Evolutionary conservation across 1,140 invertebrate species (phyloP).

Genomic region (Cyphomyrmex costatus): DNA sequence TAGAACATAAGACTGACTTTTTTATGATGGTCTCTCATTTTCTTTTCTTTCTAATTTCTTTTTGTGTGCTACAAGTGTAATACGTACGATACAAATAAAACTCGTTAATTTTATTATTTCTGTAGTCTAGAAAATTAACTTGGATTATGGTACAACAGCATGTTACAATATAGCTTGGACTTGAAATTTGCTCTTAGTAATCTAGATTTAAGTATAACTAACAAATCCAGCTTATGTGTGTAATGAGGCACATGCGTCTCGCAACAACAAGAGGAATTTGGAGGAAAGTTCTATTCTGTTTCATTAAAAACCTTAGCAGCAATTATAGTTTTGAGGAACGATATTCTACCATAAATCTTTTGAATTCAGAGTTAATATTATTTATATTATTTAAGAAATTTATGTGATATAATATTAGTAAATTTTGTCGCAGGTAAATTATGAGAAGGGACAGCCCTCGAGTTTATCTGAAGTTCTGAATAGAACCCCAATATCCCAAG

Average conservation of each 20-base stretch:
- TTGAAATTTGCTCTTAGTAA: slow-evolving; percentile 15
- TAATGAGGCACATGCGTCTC: neutral
- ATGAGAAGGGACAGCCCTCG: neutral
- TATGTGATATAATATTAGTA: neutral
- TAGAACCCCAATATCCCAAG: slow-evolving; percentile 8
- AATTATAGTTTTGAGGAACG: neutral
- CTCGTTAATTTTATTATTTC: neutral
- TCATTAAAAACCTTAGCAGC: neutral
- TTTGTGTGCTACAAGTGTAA: too few species aligned
- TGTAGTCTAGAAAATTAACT: neutral
- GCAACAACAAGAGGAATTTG: slow-evolving; percentile 2
- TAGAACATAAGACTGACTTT: neutral
- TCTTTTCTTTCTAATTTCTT: neutral
- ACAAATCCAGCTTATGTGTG: neutral
- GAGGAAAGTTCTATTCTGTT: neutral
- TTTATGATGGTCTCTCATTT: neutral
- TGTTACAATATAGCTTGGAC: neutral
- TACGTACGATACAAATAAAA: neutral
- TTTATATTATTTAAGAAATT: neutral
- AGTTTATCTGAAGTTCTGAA: neutral
- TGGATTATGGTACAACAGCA: neutral
- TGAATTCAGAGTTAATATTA: neutral
- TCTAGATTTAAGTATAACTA: neutral
- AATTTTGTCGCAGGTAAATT: neutral
- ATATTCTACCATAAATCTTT: neutral